These are phyloP conservation scores for Agrypnia vestita DNA, from an alignment of 1,140 invertebrate species.

Conservation along the genomic window DNA sequence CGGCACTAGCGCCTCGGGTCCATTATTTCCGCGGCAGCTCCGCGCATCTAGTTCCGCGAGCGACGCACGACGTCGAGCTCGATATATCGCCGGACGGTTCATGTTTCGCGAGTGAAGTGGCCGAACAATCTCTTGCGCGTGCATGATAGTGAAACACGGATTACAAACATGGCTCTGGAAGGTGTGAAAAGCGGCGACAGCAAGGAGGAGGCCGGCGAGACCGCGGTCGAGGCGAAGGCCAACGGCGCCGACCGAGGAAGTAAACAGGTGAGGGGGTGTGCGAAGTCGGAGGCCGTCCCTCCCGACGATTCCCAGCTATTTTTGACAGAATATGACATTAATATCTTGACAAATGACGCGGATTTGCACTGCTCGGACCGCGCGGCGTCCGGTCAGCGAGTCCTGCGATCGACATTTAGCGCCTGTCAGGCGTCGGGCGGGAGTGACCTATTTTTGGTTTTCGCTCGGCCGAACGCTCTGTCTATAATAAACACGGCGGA, in stretches of 20 bases:
- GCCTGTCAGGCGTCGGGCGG: too few species aligned
- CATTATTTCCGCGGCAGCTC: neutral
- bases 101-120: slow-evolving; percentile 26
- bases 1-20: neutral
- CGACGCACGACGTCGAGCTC: neutral
- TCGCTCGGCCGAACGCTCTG: slow-evolving; percentile 8
- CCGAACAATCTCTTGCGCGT: slow-evolving; percentile 20
- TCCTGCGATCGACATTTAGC: too few species aligned
- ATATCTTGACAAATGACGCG: too few species aligned
- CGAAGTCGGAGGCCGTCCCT: neutral
- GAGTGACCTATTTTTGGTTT: slow-evolving; percentile 41
- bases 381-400: neutral
- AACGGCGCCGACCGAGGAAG: slow-evolving; percentile 31
- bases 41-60: neutral
- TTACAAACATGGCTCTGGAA: slow-evolving; percentile 42
- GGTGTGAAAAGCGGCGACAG: slow-evolving; percentile 40
- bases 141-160: slow-evolving; percentile 38
- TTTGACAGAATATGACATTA: too few species aligned
- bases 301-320: too few species aligned
- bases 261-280: slow-evolving; percentile 47
- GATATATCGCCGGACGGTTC: slow-evolving; percentile 23
- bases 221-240: slow-evolving; percentile 28
- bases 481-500: slow-evolving; percentile 36
- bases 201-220: slow-evolving; percentile 25
- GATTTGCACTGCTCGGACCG: neutral